phyloP scores from a whole-genome alignment of 2,888 invertebrate genomes.

The Cerceris rybyensis region DNA sequence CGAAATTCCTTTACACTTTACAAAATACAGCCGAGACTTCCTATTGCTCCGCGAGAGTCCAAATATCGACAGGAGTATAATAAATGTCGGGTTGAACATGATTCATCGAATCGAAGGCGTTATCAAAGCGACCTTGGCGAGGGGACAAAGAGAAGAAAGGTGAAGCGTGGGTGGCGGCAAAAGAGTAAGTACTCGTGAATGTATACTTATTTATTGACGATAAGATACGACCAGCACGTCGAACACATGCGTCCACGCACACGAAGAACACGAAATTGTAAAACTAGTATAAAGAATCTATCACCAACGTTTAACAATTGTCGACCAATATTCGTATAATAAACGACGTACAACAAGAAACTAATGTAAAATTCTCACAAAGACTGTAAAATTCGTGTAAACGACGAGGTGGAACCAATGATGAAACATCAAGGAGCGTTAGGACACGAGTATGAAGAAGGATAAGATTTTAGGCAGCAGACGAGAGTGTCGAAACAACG shows the following conservation, averaged over 20 bases:
- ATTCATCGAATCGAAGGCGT: slow-evolving; percentile 41
- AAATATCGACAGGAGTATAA: background rate
- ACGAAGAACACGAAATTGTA: slow-evolving; percentile 1
- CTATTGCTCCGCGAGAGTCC: too few relatives aligned
- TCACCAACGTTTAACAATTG: background rate
- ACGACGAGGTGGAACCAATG: too few relatives aligned
- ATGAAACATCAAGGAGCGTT: background rate
- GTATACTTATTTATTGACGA: slow-evolving; percentile 70
- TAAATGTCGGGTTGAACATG: slow-evolving; percentile 12
- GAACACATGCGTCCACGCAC: slow-evolving; percentile 24
- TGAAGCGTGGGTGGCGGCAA: slow-evolving; percentile 45
- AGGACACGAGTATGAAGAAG: background rate
- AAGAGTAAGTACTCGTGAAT: slow-evolving; percentile 63
- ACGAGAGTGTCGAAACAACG: slow-evolving; percentile 46
- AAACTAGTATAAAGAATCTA: background rate
- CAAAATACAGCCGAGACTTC: too few relatives aligned
- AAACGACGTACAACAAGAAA: background rate
- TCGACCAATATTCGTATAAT: background rate
- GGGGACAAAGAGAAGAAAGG: slow-evolving; percentile 46
- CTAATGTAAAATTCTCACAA: too few relatives aligned
- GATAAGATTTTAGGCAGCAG: background rate
- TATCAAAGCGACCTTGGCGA: slow-evolving; percentile 66
- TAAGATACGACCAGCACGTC: slow-evolving; percentile 63
- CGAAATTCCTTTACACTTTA: background rate
- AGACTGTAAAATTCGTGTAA: too few relatives aligned